Evolutionary conservation across 2,888 invertebrate species (phyloP).

Genomic region (Synergus japonicus): DNA sequence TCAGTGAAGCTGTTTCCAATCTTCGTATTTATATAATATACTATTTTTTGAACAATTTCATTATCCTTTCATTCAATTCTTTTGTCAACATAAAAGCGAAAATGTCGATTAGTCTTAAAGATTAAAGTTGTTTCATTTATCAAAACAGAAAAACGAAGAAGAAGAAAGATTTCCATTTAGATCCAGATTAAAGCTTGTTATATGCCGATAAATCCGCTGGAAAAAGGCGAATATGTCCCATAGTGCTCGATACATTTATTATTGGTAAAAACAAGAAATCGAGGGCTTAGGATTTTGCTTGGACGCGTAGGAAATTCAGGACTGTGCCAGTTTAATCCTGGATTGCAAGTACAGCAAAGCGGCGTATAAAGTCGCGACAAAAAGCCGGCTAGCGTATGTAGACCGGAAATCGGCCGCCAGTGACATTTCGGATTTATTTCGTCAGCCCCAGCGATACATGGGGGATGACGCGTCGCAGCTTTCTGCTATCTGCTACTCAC

Average conservation of each 20-base stretch:
- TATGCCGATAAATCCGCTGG: background rate
- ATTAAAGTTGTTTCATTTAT: background rate
- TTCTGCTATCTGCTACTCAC: constrained; percentile 36
- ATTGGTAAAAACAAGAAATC: constrained; percentile 15
- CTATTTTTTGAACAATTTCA: too few relatives aligned
- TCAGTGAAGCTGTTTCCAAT: too few relatives aligned
- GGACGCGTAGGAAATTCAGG: constrained; percentile 12
- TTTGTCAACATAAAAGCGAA: too few relatives aligned
- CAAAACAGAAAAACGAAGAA: constrained; percentile 3
- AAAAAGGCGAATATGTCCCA: background rate
- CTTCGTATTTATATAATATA: too few relatives aligned
- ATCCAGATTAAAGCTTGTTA: constrained; percentile 5
- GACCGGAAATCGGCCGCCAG: constrained; percentile 36
- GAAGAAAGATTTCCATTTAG: background rate
- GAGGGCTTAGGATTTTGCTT: constrained; percentile 10
- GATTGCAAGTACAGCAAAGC: constrained; percentile 27
- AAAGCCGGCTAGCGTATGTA: constrained; percentile 18
- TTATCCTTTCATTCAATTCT: too few relatives aligned
- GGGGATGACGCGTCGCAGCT: constrained; percentile 36
- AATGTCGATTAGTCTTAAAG: too few relatives aligned
- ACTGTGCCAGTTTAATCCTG: constrained; percentile 31
- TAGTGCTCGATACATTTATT: constrained; percentile 1
- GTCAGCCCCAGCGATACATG: constrained; percentile 23
- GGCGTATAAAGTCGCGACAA: constrained; percentile 8
- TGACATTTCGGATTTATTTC: constrained; percentile 40